Conservation (phyloP, 2,797 vertebrate genomes). For the Spinibarbus caldwelli region DNA sequence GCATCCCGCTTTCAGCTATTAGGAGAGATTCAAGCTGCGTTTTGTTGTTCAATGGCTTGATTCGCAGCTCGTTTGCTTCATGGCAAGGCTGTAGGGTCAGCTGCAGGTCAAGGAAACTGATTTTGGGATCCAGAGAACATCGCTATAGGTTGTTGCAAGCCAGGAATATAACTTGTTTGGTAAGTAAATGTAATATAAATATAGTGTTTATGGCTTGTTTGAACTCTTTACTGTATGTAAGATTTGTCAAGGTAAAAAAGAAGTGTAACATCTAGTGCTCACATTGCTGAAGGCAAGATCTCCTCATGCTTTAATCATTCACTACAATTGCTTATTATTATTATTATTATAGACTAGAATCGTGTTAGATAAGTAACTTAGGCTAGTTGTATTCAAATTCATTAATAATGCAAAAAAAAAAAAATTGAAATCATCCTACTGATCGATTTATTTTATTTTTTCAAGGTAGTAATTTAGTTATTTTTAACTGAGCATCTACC, state of each 20-base stretch:
- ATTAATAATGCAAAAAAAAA: background rate
- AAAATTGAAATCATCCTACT: background rate
- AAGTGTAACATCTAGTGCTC: background rate
- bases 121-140: slow-evolving; percentile 30
- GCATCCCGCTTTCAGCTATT: slow-evolving; percentile 19
- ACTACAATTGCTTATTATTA: background rate
- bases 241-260: background rate
- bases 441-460: background rate
- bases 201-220: background rate
- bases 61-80: background rate
- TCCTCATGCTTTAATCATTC: slow-evolving; percentile 15
- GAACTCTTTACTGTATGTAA: background rate
- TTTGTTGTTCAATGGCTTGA: slow-evolving; percentile 25
- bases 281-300: slow-evolving; percentile 2
- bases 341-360: background rate
- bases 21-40: background rate
- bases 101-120: slow-evolving; percentile 40
- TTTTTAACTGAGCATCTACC: background rate
- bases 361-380: background rate
- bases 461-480: background rate
- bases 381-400: too few relatives aligned
- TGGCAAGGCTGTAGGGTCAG: slow-evolving; percentile 3
- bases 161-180: slow-evolving; percentile 39
- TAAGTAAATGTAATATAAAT: slow-evolving; percentile 31
- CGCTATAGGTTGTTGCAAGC: slow-evolving; percentile 21